Percentiles rank a stretch among this genome's conserved stretches.
Conservation (phyloP, 1,140 invertebrate genomes). For the Apocrypta bakeri region DNA sequence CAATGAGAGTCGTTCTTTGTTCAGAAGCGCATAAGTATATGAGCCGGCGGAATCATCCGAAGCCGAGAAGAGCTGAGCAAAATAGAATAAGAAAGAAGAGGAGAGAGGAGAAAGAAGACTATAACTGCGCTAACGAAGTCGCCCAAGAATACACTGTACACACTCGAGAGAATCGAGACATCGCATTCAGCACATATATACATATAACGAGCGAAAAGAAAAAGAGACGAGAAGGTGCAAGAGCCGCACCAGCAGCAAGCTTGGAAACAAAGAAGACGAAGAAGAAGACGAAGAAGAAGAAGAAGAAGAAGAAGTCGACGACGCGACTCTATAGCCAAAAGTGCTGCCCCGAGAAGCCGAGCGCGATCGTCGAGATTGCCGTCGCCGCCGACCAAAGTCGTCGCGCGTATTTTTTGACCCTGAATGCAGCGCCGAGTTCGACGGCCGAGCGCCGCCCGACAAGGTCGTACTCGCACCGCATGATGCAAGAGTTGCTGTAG, state of each 20-base stretch:
- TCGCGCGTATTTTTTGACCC: slow-evolving; percentile 60
- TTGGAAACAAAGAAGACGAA: neutral
- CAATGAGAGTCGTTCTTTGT: slow-evolving; percentile 6
- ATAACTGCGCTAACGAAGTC: slow-evolving; percentile 19
- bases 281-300: neutral
- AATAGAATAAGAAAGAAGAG: neutral
- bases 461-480: slow-evolving; percentile 54
- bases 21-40: neutral
- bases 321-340: neutral
- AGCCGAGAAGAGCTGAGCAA: neutral
- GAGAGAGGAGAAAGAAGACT: neutral
- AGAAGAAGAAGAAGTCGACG: neutral
- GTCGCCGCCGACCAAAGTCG: slow-evolving; percentile 49
- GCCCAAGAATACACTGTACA: slow-evolving; percentile 17
- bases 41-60: neutral
- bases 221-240: neutral
- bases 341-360: neutral
- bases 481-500: slow-evolving; percentile 36
- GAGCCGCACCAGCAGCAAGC: neutral
- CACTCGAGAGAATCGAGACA: neutral
- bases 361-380: slow-evolving; percentile 28
- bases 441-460: slow-evolving; percentile 56
- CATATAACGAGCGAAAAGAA: neutral
- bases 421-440: slow-evolving; percentile 59
- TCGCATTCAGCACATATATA: neutral